Conservation (phyloP, 2,113 vertebrate genomes). For the Aramus guarauna region DNA sequence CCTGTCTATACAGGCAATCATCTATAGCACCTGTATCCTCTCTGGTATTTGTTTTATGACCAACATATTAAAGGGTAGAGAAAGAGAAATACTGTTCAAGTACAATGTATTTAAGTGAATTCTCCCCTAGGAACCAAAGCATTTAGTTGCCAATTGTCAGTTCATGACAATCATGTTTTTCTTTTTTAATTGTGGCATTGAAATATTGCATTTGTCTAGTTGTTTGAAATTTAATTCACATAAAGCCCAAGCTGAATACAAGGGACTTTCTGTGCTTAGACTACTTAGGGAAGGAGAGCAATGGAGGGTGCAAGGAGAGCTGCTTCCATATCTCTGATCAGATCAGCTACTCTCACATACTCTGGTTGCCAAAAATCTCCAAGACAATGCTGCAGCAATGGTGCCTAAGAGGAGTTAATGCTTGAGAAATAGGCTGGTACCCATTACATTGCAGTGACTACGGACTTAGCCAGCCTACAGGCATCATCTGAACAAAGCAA, state of each 20-base stretch:
- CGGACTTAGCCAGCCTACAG: not conserved
- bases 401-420: not conserved
- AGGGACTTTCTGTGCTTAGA: not conserved
- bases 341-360: not conserved
- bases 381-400: not conserved
- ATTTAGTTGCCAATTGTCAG: not conserved
- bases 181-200: not conserved
- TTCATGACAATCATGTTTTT: not conserved
- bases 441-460: not conserved
- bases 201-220: not conserved
- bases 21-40: constrained; percentile 22
- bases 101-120: not conserved
- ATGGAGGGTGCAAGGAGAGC: not conserved
- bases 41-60: constrained; percentile 7
- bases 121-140: not conserved
- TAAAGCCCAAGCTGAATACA: not conserved
- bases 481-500: not conserved
- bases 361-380: not conserved
- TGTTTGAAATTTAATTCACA: not conserved
- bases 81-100: not conserved
- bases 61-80: not conserved
- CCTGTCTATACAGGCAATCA: not conserved
- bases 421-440: not conserved
- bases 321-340: not conserved
- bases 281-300: not conserved